A percentile compares a stretch with the other conserved stretches of the same genome.
phyloP scores from a whole-genome alignment of 2,888 invertebrate species.

The Ptychoptera albimana region DNA sequence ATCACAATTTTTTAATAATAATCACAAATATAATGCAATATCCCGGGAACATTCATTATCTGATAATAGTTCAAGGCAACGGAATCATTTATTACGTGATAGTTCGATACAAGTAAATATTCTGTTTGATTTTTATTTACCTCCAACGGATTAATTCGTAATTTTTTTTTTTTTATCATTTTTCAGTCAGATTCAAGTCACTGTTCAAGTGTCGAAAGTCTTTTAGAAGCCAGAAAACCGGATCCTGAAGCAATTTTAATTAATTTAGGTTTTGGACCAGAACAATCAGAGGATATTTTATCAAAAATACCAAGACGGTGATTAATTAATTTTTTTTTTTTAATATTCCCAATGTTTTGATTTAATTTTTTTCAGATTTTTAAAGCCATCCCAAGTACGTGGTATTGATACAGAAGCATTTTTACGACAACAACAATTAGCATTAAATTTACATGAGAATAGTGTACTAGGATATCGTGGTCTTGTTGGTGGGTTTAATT shows the following conservation, averaged over 20 bases:
- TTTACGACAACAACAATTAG: conserved; percentile 54
- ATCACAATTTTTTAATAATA: background rate
- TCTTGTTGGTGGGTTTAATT: conserved; percentile 40
- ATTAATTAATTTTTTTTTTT: conserved; percentile 1
- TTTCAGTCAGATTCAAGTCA: conserved; percentile 37
- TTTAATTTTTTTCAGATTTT: conserved; percentile 48
- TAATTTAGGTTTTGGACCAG: conserved; percentile 65
- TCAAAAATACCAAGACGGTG: conserved; percentile 58
- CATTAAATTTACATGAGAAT: conserved; percentile 55
- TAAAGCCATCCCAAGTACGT: conserved; percentile 60
- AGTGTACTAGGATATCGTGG: conserved; percentile 62
- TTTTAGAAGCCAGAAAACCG: conserved; percentile 66
- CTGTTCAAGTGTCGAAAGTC: conserved; percentile 66
- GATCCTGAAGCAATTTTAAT: conserved; percentile 80
- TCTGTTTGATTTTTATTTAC: too few relatives aligned
- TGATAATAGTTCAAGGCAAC: conserved; percentile 11
- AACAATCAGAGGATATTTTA: conserved; percentile 46
- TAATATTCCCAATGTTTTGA: background rate
- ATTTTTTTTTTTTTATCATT: too few relatives aligned
- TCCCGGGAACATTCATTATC: conserved; percentile 8
- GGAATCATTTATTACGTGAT: conserved; percentile 34
- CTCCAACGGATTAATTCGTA: too few relatives aligned
- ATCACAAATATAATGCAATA: background rate
- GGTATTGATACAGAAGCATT: conserved; percentile 64
- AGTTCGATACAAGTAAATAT: conserved; percentile 21